phyloP scores from a whole-genome alignment of 2,888 invertebrate species.

The Acronicta psi region DNA sequence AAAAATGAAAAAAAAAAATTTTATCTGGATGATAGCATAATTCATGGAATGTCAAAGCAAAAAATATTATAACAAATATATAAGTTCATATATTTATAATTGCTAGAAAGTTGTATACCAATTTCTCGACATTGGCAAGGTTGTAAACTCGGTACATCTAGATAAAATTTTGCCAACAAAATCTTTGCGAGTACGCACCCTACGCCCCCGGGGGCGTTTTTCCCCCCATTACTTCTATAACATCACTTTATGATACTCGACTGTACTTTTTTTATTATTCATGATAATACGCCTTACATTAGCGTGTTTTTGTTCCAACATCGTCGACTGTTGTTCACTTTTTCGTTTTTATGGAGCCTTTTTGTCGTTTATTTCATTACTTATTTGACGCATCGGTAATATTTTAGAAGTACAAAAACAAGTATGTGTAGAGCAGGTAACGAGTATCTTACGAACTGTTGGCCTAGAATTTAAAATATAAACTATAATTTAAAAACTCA shows the following conservation, averaged over 20 bases:
- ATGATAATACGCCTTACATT: constrained; percentile 84
- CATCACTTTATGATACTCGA: constrained; percentile 85
- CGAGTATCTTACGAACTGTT: too few relatives aligned
- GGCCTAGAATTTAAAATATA: too few relatives aligned
- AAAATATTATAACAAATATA: too few relatives aligned
- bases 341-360: constrained; percentile 57
- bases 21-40: too few relatives aligned
- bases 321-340: constrained; percentile 65
- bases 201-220: constrained; percentile 74
- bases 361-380: constrained; percentile 63
- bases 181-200: constrained; percentile 59
- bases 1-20: too few relatives aligned
- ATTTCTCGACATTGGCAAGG: constrained; percentile 38
- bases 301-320: constrained; percentile 75
- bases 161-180: constrained; percentile 46
- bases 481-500: too few relatives aligned
- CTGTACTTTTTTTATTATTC: constrained; percentile 85
- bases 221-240: constrained; percentile 83
- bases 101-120: constrained; percentile 14
- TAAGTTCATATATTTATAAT: neutral
- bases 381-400: constrained; percentile 59
- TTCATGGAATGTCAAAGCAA: too few relatives aligned
- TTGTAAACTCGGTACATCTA: constrained; percentile 50
- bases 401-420: constrained; percentile 18
- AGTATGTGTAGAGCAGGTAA: neutral